Evolutionary conservation across 1,140 invertebrate species (phyloP).

Genomic region (Leptonema lineaticorne): DNA sequence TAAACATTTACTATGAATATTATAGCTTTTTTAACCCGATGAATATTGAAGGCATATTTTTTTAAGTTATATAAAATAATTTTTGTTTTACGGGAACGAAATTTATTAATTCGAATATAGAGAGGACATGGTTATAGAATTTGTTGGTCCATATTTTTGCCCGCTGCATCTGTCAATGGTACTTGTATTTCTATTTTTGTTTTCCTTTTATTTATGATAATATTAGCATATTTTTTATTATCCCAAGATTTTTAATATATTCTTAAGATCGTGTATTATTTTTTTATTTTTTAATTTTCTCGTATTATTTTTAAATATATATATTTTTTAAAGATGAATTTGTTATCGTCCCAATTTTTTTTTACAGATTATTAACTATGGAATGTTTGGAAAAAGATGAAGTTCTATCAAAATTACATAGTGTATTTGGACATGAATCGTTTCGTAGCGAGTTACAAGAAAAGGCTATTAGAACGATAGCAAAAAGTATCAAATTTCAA

Average conservation of each 20-base stretch:
- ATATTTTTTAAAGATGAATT: no score
- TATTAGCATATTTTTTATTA: not conserved
- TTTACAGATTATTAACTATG: not conserved
- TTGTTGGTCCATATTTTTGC: not conserved
- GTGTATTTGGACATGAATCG: slow-evolving; percentile 55
- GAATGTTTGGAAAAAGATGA: not conserved
- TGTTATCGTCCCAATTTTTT: no score
- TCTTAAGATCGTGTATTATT: not conserved
- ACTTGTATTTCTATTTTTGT: not conserved
- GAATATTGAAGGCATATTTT: no score
- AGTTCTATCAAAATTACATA: not conserved
- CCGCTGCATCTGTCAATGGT: not conserved
- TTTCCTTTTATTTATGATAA: no score
- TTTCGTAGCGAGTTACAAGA: slow-evolving; percentile 60
- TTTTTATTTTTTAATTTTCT: not conserved
- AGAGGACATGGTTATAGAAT: not conserved
- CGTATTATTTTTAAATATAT: not conserved
- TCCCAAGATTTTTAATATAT: not conserved
- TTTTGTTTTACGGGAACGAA: no score
- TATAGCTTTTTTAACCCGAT: no score
- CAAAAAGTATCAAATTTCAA: no score
- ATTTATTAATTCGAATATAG: no score
- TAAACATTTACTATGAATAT: no score
- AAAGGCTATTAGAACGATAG: slow-evolving; percentile 54
- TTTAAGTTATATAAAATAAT: no score